These are phyloP conservation scores for Melanerpes formicivorus DNA, from an alignment of 2,113 vertebrate species.

Conservation along the genomic window DNA sequence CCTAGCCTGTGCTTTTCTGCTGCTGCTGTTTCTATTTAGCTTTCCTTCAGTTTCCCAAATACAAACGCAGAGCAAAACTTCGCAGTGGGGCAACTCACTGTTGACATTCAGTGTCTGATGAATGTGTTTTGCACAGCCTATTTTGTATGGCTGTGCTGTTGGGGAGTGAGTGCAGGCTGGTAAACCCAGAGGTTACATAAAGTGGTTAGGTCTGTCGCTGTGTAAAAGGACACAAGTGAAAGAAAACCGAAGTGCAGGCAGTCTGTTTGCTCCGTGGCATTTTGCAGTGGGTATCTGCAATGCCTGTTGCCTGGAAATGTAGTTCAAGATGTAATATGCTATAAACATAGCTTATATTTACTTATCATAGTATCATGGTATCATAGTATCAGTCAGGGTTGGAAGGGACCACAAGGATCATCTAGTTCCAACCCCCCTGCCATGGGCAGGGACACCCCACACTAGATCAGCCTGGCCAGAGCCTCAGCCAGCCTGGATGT, in stretches of 20 bases:
- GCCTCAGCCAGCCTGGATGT: no score
- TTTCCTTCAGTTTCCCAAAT: background rate
- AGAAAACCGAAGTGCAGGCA: background rate
- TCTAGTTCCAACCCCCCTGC: no score
- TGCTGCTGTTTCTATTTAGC: background rate
- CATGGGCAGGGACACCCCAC: no score
- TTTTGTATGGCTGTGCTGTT: background rate
- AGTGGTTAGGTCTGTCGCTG: background rate
- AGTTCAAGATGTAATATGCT: background rate
- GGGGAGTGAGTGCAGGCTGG: background rate
- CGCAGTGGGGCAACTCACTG: background rate
- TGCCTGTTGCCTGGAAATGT: background rate
- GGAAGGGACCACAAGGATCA: no score
- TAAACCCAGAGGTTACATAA: background rate
- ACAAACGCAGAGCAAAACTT: background rate
- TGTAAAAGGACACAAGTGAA: background rate
- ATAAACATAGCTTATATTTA: background rate
- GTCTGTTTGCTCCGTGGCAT: background rate
- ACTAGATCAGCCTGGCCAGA: no score
- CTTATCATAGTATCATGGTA: no score
- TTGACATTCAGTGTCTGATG: background rate
- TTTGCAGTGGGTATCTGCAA: background rate
- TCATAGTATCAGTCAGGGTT: no score
- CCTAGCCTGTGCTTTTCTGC: background rate
- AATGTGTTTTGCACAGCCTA: background rate